phyloP scores from a whole-genome alignment of 2,113 vertebrate genomes.

The Xyliphius kryptos region DNA sequence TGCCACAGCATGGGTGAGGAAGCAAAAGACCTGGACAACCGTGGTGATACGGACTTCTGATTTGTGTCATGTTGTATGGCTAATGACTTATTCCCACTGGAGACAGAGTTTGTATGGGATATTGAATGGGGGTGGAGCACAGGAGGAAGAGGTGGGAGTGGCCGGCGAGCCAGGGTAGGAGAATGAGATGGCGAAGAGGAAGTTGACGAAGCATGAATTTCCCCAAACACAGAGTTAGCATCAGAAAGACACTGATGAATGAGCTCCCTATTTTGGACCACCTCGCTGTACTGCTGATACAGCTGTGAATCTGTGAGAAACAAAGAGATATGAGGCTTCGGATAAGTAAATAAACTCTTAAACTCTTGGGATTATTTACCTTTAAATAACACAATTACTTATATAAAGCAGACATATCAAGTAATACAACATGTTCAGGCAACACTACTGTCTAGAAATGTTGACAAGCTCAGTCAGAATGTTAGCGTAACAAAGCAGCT shows the following conservation, averaged over 20 bases:
- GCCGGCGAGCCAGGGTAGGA: constrained; percentile 71
- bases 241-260: constrained; percentile 78
- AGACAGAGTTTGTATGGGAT: constrained; percentile 44
- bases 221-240: constrained; percentile 48
- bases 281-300: constrained; percentile 93
- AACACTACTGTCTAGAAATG: constrained; percentile 4
- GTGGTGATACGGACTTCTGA: constrained; percentile 56
- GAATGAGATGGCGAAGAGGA: constrained; percentile 60
- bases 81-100: constrained; percentile 51
- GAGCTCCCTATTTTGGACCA: constrained; percentile 83
- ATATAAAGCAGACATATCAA: no score
- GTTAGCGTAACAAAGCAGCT: constrained; percentile 51
- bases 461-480: constrained; percentile 40
- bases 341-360: no score
- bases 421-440: constrained; percentile 28
- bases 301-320: constrained; percentile 74
- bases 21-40: constrained; percentile 69
- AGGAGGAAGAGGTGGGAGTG: constrained; percentile 62
- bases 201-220: constrained; percentile 41
- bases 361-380: no score
- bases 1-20: constrained; percentile 78
- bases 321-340: no score
- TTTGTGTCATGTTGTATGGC: constrained; percentile 57
- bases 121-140: constrained; percentile 49
- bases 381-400: no score